Conservation (phyloP, 2,113 vertebrate genomes). For the Scytalopus superciliaris region DNA sequence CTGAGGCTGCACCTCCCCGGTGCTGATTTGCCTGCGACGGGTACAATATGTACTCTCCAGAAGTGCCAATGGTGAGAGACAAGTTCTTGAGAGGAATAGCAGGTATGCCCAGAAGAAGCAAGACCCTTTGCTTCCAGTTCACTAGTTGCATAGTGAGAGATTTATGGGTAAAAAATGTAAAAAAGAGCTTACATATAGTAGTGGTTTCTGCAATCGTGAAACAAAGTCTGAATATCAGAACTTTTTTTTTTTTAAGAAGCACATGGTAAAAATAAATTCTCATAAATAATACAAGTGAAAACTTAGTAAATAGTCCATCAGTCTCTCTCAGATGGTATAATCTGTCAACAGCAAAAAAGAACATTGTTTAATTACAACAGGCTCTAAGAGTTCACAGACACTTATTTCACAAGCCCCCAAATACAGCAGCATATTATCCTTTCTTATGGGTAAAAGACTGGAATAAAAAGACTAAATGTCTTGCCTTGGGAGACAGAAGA, state of each 20-base stretch:
- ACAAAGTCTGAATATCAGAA: background rate
- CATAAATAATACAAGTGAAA: background rate
- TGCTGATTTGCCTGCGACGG: background rate
- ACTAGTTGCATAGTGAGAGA: background rate
- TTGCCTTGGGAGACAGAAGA: background rate
- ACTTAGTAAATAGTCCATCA: fast-evolving
- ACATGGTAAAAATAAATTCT: background rate
- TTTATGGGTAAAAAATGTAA: no score
- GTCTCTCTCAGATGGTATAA: background rate
- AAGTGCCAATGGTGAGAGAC: background rate
- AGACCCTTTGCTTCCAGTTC: background rate
- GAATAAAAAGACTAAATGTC: background rate
- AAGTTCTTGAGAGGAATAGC: background rate
- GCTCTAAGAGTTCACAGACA: background rate
- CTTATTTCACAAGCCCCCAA: background rate
- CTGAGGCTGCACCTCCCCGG: background rate
- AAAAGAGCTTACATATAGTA: background rate
- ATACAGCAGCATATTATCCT: background rate
- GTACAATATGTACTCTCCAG: background rate
- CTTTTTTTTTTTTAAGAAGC: background rate
- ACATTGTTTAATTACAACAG: background rate
- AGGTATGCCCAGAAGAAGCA: background rate
- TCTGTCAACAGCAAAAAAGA: background rate
- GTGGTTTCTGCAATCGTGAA: background rate
- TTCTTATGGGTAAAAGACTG: background rate